Evolutionary conservation across 2,888 invertebrate species (phyloP), one percentile per base, ranked within the genome.

Genomic region (Lydus trimaculatus): DNA sequence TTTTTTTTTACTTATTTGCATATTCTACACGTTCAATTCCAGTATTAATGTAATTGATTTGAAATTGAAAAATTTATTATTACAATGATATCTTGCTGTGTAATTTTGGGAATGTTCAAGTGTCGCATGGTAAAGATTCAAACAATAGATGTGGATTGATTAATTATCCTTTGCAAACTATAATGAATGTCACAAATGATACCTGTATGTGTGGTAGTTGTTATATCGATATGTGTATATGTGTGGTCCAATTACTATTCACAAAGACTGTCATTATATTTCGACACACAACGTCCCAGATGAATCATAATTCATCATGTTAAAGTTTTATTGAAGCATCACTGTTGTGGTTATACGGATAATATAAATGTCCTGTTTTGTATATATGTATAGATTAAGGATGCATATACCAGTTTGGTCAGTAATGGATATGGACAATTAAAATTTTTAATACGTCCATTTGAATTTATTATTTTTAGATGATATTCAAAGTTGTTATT

Each of bases 121-220:
- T 71, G 72, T 62, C 61, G 48, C 64, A 36, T 67, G 61, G 64
- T 73, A 73, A 73, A 72, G 70, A 70, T 65, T 60, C 64, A 73
- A 73, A 73, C 73, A 73, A 73, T 72, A 56, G 72, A 61, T 25
- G 23, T 23, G 61, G 67, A 70, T 70, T 73, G 73, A 73, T 73
- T 73, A 70, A 73, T 73, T 73, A 66, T 69, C 59, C 65, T 66
- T 25, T 23, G 64, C 66, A 67, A 70, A 61, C 56, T 63, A 70
- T 65, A 72, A 73, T 72, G 71, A 72, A 70, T 72, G 72, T 70
- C 72, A 70, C 70, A 66, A 72, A 72, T 73, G 70, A 72, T 73
- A 70, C 71, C 71, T 73, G 48, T 17, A 48, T 48, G 8, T 48
- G 9, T 17, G 5, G 3, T 13, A 36, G 36, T 13, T 36, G 36